Percentiles rank a stretch among this genome's conserved stretches.
phyloP scores from a whole-genome alignment of 2,797 vertebrate species.

The Selene dorsalis region DNA sequence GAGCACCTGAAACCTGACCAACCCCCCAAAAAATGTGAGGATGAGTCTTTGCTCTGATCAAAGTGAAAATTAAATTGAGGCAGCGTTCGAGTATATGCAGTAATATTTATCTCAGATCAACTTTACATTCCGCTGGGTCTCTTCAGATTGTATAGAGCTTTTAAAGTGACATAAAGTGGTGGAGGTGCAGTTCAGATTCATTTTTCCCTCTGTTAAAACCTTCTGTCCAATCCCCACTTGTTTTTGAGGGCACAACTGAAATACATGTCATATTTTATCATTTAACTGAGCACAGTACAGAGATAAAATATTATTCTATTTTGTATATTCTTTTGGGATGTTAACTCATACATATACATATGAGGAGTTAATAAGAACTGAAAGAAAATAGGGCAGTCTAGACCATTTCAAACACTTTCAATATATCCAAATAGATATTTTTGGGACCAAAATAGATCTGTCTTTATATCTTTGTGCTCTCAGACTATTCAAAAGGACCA shows the following conservation, averaged over 20 bases:
- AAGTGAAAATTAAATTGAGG: too few species aligned
- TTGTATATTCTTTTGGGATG: background rate
- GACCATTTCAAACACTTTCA: background rate
- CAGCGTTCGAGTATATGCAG: background rate
- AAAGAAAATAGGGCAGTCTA: background rate
- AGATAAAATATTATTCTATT: background rate
- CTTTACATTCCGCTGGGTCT: background rate
- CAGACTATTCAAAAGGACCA: background rate
- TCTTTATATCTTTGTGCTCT: background rate
- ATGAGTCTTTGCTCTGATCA: too few species aligned
- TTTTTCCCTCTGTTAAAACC: background rate
- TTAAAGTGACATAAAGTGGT: too few species aligned
- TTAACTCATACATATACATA: background rate
- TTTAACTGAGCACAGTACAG: background rate
- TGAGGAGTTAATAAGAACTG: background rate
- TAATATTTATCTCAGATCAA: background rate
- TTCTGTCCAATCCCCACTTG: background rate
- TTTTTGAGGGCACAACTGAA: background rate
- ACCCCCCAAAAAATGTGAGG: too few species aligned
- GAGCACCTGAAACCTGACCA: background rate
- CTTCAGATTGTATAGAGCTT: background rate
- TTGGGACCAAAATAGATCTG: too few species aligned
- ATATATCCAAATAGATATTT: background rate
- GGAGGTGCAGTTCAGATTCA: background rate
- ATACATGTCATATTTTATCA: background rate